Percentiles rank a stretch among this genome's conserved stretches.
phyloP scores from a whole-genome alignment of 2,113 vertebrate genomes.

The Mastomys coucha region DNA sequence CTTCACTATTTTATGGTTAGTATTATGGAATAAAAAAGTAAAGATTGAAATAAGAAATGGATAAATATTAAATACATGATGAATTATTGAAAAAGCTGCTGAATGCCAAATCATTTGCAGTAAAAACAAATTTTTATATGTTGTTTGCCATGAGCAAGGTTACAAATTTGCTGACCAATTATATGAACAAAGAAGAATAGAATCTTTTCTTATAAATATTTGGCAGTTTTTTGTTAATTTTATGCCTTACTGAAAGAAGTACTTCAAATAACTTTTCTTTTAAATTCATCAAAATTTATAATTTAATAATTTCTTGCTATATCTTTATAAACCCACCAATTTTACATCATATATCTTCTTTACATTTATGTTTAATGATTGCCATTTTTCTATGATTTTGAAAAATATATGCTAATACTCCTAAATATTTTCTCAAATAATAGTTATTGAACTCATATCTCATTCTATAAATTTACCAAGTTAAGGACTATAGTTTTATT shows the following conservation, averaged over 20 bases:
- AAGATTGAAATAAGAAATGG: conserved; percentile 31
- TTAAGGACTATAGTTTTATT: not conserved
- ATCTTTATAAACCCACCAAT: not conserved
- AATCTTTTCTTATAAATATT: conserved; percentile 3
- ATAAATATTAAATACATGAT: conserved; percentile 50
- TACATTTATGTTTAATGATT: not conserved
- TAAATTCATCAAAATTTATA: not conserved
- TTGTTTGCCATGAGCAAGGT: conserved; percentile 17
- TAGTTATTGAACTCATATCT: not conserved
- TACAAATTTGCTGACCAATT: not conserved
- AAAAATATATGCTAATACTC: not conserved
- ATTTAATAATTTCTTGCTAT: not conserved
- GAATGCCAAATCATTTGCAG: conserved; percentile 14
- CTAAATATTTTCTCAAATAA: not conserved
- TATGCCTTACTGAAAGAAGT: not conserved
- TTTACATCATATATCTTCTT: not conserved
- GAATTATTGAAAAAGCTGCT: conserved; percentile 53
- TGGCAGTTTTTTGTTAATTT: not conserved
- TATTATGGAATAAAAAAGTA: not conserved
- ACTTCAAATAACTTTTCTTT: not conserved
- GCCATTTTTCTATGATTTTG: not conserved
- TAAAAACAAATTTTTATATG: conserved; percentile 21
- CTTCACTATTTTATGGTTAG: not conserved
- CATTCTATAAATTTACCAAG: not conserved
- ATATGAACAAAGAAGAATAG: not conserved